Percentiles rank a stretch among this genome's conserved stretches.
Evolutionary conservation across 1,140 invertebrate species (phyloP).

Genomic region (Dendrolimus punctatus): DNA sequence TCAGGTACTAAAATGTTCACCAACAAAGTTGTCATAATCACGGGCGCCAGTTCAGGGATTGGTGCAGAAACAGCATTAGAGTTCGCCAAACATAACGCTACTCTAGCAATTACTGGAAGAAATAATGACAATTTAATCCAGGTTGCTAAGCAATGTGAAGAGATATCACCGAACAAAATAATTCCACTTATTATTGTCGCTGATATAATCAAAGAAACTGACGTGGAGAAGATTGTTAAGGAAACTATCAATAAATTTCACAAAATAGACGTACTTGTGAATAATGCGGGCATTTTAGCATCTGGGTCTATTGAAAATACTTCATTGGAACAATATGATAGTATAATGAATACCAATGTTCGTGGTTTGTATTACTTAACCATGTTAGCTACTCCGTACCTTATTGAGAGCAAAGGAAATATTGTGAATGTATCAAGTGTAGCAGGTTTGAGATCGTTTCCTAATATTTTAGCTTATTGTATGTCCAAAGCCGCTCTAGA

Average conservation of each 20-base stretch:
- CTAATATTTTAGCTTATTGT: constrained; percentile 79
- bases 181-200: constrained; percentile 73
- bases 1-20: constrained; percentile 67
- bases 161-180: constrained; percentile 41
- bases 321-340: constrained; percentile 81
- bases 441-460: constrained; percentile 80
- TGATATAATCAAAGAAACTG: constrained; percentile 78
- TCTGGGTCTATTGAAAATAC: constrained; percentile 82
- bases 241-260: constrained; percentile 73
- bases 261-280: constrained; percentile 81
- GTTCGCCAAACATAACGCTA: constrained; percentile 82
- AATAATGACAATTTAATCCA: constrained; percentile 53
- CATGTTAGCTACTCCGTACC: constrained; percentile 81
- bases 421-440: constrained; percentile 90
- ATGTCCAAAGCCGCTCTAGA: constrained; percentile 88
- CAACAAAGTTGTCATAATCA: constrained; percentile 80
- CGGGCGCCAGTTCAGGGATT: constrained; percentile 90
- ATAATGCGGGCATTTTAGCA: constrained; percentile 82
- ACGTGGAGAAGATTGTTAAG: constrained; percentile 76
- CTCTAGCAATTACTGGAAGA: constrained; percentile 76
- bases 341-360: constrained; percentile 83
- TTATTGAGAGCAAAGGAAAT: constrained; percentile 80
- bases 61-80: constrained; percentile 85
- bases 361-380: constrained; percentile 82
- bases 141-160: constrained; percentile 75